Percentiles rank a stretch among this genome's conserved stretches.
phyloP scores from a whole-genome alignment of 2,113 vertebrate species.

The Takifugu bimaculatus region DNA sequence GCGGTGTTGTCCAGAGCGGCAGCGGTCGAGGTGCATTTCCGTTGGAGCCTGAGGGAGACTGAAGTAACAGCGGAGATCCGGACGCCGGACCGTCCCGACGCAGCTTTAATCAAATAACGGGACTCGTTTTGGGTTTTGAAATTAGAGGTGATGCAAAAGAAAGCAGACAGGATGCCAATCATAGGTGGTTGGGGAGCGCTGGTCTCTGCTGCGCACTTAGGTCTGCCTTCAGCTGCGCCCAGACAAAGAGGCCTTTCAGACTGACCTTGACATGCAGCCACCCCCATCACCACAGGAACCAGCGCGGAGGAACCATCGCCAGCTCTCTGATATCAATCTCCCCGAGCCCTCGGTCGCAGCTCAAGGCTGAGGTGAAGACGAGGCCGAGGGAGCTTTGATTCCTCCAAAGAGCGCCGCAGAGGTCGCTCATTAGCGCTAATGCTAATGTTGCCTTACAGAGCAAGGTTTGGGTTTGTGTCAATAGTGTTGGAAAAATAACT shows the following conservation, averaged over 20 bases:
- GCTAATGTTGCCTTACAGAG: not conserved
- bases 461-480: too few species aligned
- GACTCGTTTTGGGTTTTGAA: conserved; percentile 21
- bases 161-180: conserved; percentile 14
- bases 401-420: not conserved
- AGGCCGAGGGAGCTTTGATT: conserved; percentile 5
- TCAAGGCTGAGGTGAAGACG: conserved; percentile 36
- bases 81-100: conserved; percentile 14
- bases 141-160: conserved; percentile 51
- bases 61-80: conserved; percentile 25
- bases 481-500: too few species aligned
- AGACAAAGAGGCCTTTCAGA: conserved; percentile 76
- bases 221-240: conserved; percentile 49
- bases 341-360: conserved; percentile 25
- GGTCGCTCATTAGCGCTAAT: not conserved
- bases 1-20: conserved; percentile 59
- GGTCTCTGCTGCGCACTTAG: conserved; percentile 56
- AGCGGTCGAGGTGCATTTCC: conserved; percentile 64
- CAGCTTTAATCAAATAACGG: conserved; percentile 6
- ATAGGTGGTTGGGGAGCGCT: conserved; percentile 33
- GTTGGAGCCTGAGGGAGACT: conserved; percentile 50
- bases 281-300: conserved; percentile 75
- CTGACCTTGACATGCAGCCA: conserved; percentile 74
- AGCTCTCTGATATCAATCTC: conserved; percentile 66
- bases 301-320: conserved; percentile 62